These are phyloP conservation scores for Noturus placidus DNA, from an alignment of 2,113 vertebrate species.

Conservation along the genomic window DNA sequence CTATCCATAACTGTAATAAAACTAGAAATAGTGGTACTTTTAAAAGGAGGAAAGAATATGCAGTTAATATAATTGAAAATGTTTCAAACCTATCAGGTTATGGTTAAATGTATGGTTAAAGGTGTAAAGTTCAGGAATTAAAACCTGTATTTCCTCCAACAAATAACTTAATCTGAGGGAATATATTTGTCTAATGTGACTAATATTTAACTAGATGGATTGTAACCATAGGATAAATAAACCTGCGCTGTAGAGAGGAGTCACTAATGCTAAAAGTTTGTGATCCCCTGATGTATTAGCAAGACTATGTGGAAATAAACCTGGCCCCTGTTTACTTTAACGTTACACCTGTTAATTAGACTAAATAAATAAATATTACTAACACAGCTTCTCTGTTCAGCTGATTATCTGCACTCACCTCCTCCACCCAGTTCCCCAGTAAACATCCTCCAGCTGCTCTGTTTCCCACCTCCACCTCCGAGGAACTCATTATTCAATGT, in stretches of 20 bases:
- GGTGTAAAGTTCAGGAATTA: not conserved
- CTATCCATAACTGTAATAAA: not conserved
- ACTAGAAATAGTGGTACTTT: not conserved
- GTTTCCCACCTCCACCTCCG: not conserved
- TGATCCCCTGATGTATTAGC: not conserved
- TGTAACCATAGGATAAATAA: not conserved
- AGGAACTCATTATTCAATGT: conserved; percentile 41
- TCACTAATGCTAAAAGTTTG: not conserved
- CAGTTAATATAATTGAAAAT: not conserved
- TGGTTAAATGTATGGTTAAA: too few relatives aligned
- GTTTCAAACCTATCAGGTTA: not conserved
- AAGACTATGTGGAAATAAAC: not conserved
- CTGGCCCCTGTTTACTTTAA: not conserved
- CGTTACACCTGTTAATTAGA: not conserved
- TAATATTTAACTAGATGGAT: not conserved
- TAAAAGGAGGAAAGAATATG: not conserved
- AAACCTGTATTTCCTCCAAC: not conserved
- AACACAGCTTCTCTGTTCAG: not conserved
- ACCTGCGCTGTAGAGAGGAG: not conserved
- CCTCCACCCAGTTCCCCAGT: conserved; percentile 59
- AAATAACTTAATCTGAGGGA: not conserved
- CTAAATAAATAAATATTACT: not conserved
- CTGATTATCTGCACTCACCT: conserved; percentile 56
- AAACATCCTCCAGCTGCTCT: conserved; percentile 38
- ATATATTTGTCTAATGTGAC: not conserved